phyloP scores from a whole-genome alignment of 1,140 invertebrate species.

The Protaetia brevitarsis region DNA sequence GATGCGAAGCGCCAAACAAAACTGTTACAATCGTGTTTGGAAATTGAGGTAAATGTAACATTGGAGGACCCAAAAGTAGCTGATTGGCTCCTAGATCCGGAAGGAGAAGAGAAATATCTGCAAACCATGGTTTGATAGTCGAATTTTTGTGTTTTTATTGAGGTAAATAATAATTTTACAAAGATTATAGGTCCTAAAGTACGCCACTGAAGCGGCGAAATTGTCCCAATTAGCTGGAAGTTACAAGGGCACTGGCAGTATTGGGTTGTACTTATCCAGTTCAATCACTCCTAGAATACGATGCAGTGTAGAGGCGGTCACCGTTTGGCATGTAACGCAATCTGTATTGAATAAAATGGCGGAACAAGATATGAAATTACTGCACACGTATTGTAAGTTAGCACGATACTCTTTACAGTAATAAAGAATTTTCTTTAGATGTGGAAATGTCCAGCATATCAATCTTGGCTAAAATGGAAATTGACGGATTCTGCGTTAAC shows the following conservation, averaged over 20 bases:
- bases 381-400: conserved; percentile 29
- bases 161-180: conserved; percentile 14
- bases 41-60: conserved; percentile 47
- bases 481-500: conserved; percentile 75
- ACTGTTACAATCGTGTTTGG: conserved; percentile 49
- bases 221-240: conserved; percentile 45
- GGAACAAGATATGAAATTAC: conserved; percentile 29
- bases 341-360: conserved; percentile 29
- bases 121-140: conserved; percentile 53
- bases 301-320: conserved; percentile 57
- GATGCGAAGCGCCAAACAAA: conserved; percentile 63
- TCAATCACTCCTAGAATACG: conserved; percentile 49
- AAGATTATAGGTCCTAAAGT: conserved; percentile 49
- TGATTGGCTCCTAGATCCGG: conserved; percentile 74
- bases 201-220: conserved; percentile 50
- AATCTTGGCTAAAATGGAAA: conserved; percentile 76
- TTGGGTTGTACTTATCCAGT: conserved; percentile 50
- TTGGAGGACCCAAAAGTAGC: conserved; percentile 71
- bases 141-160: conserved; percentile 3
- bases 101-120: conserved; percentile 56
- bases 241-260: conserved; percentile 45
- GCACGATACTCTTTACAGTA: no score
- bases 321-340: conserved; percentile 52
- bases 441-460: conserved; percentile 77
- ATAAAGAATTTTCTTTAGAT: conserved; percentile 53